Base-by-base conservation (phyloP, 1,140 invertebrate species). In the Penaeus japonicus region DNA sequence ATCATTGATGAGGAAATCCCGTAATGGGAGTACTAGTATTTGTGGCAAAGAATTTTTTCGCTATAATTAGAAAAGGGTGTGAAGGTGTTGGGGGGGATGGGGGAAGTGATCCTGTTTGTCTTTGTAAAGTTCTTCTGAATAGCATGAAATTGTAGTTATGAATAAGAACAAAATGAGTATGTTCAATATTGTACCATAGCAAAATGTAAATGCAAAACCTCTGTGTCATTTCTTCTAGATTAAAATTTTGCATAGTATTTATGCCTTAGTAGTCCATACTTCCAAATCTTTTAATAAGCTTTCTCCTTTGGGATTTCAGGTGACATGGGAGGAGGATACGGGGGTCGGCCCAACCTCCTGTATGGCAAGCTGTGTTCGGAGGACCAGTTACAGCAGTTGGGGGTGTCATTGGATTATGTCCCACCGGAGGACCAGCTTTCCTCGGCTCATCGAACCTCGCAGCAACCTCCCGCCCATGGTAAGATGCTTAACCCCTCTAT, bases 291-390 rank as follows among this genome's bases (percentile, higher is more conserved):
- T 12, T 84, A 32, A n/a, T 39, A 35, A 78, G n/a, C 27, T 18
- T 79, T 35, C 12, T 57, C 24, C 20, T 77, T 20, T 32, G 47
- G 27, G 75, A 18, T 85, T 75, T 20, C 80, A 90, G 89, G 89
- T 84, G 89, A 90, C 30, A 87, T 90, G 85, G 89, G 90, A 83
- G 88, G 84, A 62, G 90, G 90, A 47, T 87, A 87, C 70, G 86
- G 90, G 32, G 87, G 87, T 22, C 87, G 87, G 24, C 82, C 82
- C 24, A 89, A 85, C 83, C 79, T 89, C 55, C 86, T 90, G 82
- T 90, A 90, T 65, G 90, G 90, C 47, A 90, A 90, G 86, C 73
- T 90, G 65, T 89, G 90, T 82, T 89, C 89, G 4, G 90, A 90
- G 84, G 90, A 90, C 35, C 88, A 90, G 73, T 78, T 90, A 35